Conservation (phyloP, 2,888 invertebrate genomes). For the Aleiodes alternator region DNA sequence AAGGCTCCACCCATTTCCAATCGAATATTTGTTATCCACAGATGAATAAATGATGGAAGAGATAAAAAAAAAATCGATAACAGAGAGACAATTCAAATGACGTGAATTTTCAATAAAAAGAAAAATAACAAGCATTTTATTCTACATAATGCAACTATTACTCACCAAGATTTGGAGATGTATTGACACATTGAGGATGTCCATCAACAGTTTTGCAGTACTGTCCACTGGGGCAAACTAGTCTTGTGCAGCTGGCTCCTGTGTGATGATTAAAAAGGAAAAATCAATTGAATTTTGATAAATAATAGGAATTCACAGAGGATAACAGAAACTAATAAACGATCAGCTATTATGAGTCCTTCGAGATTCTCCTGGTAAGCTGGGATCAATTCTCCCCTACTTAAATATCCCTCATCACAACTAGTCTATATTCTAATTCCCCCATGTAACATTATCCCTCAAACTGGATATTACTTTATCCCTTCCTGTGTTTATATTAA, state of each 20-base stretch:
- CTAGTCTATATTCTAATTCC: conserved; percentile 33
- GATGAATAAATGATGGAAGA: conserved; percentile 22
- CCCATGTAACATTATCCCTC: not conserved
- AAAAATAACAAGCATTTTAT: not conserved
- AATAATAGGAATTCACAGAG: not conserved
- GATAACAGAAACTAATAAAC: not conserved
- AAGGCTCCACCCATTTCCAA: conserved; percentile 21
- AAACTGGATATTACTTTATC: no score
- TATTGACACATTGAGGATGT: conserved; percentile 65
- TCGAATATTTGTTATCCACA: conserved; percentile 25
- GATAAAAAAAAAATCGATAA: not conserved
- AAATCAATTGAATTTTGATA: conserved; percentile 1
- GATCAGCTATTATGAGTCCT: no score
- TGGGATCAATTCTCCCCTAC: no score
- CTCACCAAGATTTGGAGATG: conserved; percentile 66
- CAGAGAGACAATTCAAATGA: conserved; percentile 1
- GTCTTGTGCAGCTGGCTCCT: conserved; percentile 61
- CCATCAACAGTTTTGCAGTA: conserved; percentile 69
- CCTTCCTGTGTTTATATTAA: not conserved
- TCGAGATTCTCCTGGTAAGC: no score
- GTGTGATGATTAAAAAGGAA: conserved; percentile 1
- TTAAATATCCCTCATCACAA: no score
- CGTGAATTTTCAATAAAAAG: not conserved
- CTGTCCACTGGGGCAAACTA: conserved; percentile 65
- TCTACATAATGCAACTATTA: conserved; percentile 50